Evolutionary conservation across 1,140 invertebrate species (phyloP), one percentile per base, ranked within the genome.

Genomic region (Drosophila aff.): DNA sequence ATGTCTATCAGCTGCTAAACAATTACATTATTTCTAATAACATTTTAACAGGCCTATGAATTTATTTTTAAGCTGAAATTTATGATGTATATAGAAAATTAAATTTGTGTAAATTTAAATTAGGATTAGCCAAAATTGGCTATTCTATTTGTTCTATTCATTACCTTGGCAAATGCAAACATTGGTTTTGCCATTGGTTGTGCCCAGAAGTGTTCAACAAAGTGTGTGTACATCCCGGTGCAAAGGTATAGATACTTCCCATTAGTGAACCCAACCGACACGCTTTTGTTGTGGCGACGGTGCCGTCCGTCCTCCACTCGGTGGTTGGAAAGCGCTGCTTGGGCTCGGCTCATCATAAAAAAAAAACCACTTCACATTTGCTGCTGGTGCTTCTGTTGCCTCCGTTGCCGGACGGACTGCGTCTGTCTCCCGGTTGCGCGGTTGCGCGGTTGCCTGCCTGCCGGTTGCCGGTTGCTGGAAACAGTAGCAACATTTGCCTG

Each of bases 401-500:
- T 61, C 38, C 58, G 74, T 36, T 66, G 79, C 49, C 47, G 67
- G 67, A 71, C 67, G 67, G 49, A 68, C 63, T 67, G 49, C 63
- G 67, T 55, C 61, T 64, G 71, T 49, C 63, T 77, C 47, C 46
- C 31, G 26, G 33, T 55, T 44, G 55, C 41, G 40, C 44, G 44
- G 52, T 38, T 50, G 47, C 46, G 40, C 44, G 44, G 52, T 38
- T 50, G 47, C 46, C 15, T 9, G 26, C 18, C 21, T 68, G 52
- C 76, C 38, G 21, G 58, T 63, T 65, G 71, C 64, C 59, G 57
- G 76, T 53, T 64, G 81, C 44, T 85, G 77, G 67, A 90, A 90
- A 90, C 85, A 90, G 85, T 90, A 90, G 85, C 85, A 90, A 90
- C 85, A 73, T 90, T 84, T 82, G 76, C 79, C 67, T 90, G 85